Percentiles rank a stretch among this genome's conserved stretches.
Conservation (phyloP, 2,888 invertebrate genomes). For the Scrobipalpa atriplicella region DNA sequence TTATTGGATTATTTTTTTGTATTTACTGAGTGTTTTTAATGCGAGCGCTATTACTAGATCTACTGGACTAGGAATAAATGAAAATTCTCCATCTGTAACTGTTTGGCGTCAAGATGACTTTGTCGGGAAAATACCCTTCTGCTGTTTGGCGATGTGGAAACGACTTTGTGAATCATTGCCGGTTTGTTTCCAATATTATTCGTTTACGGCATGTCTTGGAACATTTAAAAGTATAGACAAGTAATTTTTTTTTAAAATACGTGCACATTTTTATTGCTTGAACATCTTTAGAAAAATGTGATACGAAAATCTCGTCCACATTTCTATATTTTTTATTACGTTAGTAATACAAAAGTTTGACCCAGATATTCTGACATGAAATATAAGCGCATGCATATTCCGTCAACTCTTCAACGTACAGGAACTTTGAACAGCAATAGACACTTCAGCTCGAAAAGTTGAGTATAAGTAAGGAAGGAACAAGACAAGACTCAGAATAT, state of each 20-base stretch:
- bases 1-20: too few species aligned
- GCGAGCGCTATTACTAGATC: too few species aligned
- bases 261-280: too few species aligned
- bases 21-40: too few species aligned
- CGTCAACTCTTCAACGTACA: not conserved
- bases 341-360: too few species aligned
- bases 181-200: constrained; percentile 7
- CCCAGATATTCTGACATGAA: too few species aligned
- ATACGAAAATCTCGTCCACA: too few species aligned
- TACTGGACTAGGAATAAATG: constrained; percentile 46
- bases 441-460: not conserved
- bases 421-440: not conserved
- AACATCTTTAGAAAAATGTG: too few species aligned
- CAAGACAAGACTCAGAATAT: not conserved
- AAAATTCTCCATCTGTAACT: constrained; percentile 58
- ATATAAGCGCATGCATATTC: too few species aligned
- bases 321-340: too few species aligned
- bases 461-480: too few species aligned
- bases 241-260: not conserved
- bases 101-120: constrained; percentile 42
- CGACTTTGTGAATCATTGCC: constrained; percentile 5
- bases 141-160: constrained; percentile 31
- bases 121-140: constrained; percentile 38
- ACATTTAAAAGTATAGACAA: not conserved
- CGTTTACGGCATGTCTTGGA: not conserved